phyloP scores from a whole-genome alignment of 2,888 invertebrate species.

The Tiliacea citrago region DNA sequence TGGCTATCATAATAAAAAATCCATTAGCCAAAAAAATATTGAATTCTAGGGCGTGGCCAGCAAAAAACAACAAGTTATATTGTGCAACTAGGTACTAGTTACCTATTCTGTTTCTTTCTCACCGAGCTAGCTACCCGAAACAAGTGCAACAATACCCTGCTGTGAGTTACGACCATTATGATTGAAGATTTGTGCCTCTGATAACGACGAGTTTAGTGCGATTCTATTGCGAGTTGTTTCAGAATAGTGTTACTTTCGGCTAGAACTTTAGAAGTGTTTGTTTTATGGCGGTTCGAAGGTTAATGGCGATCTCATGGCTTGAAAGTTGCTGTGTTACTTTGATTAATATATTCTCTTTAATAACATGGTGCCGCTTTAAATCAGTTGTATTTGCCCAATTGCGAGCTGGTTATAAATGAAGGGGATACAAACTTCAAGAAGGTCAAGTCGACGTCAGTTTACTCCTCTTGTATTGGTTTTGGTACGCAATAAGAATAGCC shows the following conservation, averaged over 20 bases:
- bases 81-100: conserved; percentile 39
- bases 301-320: conserved; percentile 44
- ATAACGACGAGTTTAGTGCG: conserved; percentile 43
- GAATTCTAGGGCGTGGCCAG: conserved; percentile 5
- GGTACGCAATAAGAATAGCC: neutral
- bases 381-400: neutral
- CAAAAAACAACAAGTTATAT: conserved; percentile 19
- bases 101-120: conserved; percentile 33
- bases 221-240: conserved; percentile 33
- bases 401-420: neutral
- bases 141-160: conserved; percentile 50
- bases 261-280: conserved; percentile 36
- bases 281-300: conserved; percentile 46
- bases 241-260: conserved; percentile 22
- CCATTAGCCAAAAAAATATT: conserved; percentile 11
- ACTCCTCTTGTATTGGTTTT: neutral
- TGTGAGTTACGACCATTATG: conserved; percentile 43
- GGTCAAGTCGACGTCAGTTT: too few species aligned
- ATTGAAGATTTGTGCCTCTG: conserved; percentile 51
- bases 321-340: conserved; percentile 36
- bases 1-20: neutral
- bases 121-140: conserved; percentile 2
- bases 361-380: neutral
- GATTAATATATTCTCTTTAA: conserved; percentile 13
- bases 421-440: neutral